These are phyloP conservation scores for Sinocyclocheilus grahami DNA, from an alignment of 2,113 vertebrate species.

Conservation along the genomic window DNA sequence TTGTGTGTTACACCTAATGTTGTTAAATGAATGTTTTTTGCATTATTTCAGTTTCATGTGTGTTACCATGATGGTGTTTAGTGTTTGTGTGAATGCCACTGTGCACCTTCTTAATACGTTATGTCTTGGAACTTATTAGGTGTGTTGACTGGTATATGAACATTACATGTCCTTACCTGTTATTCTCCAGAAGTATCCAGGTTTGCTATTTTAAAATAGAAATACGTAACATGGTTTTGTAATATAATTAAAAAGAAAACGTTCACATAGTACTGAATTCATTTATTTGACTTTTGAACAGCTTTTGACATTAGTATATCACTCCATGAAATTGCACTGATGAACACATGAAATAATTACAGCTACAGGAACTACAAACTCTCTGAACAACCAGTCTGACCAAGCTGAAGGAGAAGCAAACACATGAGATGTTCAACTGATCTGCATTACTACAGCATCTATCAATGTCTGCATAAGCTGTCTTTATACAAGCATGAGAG, in stretches of 20 bases:
- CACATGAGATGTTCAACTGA: not conserved
- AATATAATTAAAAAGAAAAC: not conserved
- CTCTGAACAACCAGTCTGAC: slow-evolving; percentile 17
- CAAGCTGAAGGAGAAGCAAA: slow-evolving; percentile 5
- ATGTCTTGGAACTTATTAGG: too few relatives aligned
- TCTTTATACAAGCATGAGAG: slow-evolving; percentile 43
- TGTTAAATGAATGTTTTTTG: too few relatives aligned
- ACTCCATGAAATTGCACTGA: slow-evolving; percentile 80
- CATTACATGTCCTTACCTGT: too few relatives aligned
- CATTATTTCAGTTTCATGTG: too few relatives aligned
- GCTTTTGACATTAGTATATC: slow-evolving; percentile 82
- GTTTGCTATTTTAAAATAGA: too few relatives aligned
- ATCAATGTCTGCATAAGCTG: slow-evolving; percentile 12
- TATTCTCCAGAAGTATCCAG: too few relatives aligned
- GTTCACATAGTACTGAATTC: slow-evolving; percentile 67
- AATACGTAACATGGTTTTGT: too few relatives aligned
- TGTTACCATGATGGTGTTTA: too few relatives aligned
- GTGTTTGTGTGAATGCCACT: too few relatives aligned
- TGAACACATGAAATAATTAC: slow-evolving; percentile 87
- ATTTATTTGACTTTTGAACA: slow-evolving; percentile 90
- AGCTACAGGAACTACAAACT: slow-evolving; percentile 84
- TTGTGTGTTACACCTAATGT: too few relatives aligned
- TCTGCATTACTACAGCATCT: slow-evolving; percentile 22
- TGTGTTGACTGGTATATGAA: too few relatives aligned
- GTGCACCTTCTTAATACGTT: too few relatives aligned